These are phyloP conservation scores for Paralichthys olivaceus DNA, from an alignment of 2,113 vertebrate genomes.

Conservation along the genomic window DNA sequence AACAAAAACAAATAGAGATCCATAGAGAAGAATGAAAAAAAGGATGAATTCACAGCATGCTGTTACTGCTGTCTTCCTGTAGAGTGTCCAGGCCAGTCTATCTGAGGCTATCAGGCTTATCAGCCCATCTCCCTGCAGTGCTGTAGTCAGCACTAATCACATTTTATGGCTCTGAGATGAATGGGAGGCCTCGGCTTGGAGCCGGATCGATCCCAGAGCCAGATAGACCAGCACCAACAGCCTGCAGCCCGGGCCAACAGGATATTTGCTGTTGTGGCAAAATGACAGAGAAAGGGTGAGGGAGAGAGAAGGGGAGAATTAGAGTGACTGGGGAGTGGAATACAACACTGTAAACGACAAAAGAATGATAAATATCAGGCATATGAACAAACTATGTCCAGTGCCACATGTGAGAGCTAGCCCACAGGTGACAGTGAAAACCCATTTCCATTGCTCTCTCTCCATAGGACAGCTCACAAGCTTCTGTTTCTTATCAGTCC, in stretches of 20 bases:
- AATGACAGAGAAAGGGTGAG: slow-evolving; percentile 83
- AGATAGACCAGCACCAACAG: slow-evolving; percentile 85
- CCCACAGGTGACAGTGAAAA: slow-evolving; percentile 49
- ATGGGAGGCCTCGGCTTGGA: slow-evolving; percentile 90
- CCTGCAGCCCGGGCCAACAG: slow-evolving; percentile 85
- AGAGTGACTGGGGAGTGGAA: slow-evolving; percentile 20
- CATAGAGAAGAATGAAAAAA: slow-evolving; percentile 33
- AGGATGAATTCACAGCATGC: slow-evolving; percentile 58
- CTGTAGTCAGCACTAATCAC: slow-evolving; percentile 92
- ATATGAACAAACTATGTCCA: slow-evolving; percentile 45
- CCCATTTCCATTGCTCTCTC: slow-evolving; percentile 51
- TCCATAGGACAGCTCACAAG: slow-evolving; percentile 36
- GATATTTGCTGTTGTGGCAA: slow-evolving; percentile 98
- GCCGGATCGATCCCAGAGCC: slow-evolving; percentile 87
- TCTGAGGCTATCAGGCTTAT: slow-evolving; percentile 83
- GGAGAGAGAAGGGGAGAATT: slow-evolving; percentile 26
- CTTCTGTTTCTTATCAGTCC: slow-evolving; percentile 86
- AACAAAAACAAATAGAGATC: slow-evolving; percentile 36
- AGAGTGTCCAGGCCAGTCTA: slow-evolving; percentile 76
- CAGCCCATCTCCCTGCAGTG: slow-evolving; percentile 87
- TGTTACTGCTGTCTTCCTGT: slow-evolving; percentile 80
- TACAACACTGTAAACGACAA: slow-evolving; percentile 54
- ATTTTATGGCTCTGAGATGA: slow-evolving; percentile 93
- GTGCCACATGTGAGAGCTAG: slow-evolving; percentile 18
- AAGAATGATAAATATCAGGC: slow-evolving; percentile 64